A percentile compares a stretch with the other conserved stretches of the same genome.
Conservation (phyloP, 1,140 invertebrate genomes). For the Euwallacea similis region DNA sequence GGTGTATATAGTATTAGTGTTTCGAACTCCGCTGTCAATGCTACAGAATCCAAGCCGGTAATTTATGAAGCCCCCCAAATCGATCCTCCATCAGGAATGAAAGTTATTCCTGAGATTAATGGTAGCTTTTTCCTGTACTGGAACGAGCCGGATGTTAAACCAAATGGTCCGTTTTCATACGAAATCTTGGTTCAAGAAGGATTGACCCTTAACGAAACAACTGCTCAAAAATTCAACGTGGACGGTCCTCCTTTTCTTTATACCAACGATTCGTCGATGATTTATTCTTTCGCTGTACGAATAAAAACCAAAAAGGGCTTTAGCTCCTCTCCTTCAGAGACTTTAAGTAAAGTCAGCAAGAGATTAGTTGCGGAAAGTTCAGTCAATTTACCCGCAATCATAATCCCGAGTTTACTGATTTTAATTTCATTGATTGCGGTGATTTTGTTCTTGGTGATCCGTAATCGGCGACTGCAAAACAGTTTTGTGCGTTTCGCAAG, state of each 20-base stretch:
- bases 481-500: slow-evolving; percentile 81
- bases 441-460: slow-evolving; percentile 64
- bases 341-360: slow-evolving; percentile 28
- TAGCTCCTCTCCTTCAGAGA: slow-evolving; percentile 64
- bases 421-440: slow-evolving; percentile 59
- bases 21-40: slow-evolving; percentile 57
- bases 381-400: slow-evolving; percentile 33
- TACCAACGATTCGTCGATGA: slow-evolving; percentile 56
- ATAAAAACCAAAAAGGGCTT: slow-evolving; percentile 66
- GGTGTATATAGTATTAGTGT: slow-evolving; percentile 66
- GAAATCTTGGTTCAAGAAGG: slow-evolving; percentile 66
- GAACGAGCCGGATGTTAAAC: slow-evolving; percentile 54
- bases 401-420: slow-evolving; percentile 50
- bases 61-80: slow-evolving; percentile 62
- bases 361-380: slow-evolving; percentile 31
- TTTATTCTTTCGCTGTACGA: slow-evolving; percentile 68
- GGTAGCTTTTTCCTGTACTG: slow-evolving; percentile 66
- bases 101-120: slow-evolving; percentile 59
- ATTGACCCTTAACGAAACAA: slow-evolving; percentile 57
- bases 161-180: slow-evolving; percentile 54
- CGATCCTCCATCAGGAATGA: slow-evolving; percentile 66
- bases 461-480: slow-evolving; percentile 74
- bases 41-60: slow-evolving; percentile 55
- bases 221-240: slow-evolving; percentile 55
- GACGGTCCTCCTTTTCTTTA: slow-evolving; percentile 62